Conservation (phyloP, 2,888 invertebrate species). For the Drymonia ruficornis region DNA sequence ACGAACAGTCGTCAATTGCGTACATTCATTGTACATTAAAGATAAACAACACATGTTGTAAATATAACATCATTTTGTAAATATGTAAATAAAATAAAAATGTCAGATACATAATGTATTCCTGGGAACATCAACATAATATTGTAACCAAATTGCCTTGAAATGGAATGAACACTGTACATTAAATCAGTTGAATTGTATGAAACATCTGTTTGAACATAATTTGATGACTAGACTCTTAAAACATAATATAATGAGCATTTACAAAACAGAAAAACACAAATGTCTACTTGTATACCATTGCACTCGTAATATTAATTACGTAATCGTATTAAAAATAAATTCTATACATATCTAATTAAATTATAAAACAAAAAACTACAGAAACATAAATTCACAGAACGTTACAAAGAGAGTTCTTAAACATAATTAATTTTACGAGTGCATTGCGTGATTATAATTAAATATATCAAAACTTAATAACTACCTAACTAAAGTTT, state of each 20-base stretch:
- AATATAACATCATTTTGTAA: conserved; percentile 7
- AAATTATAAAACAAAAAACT: conserved; percentile 23
- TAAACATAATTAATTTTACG: conserved; percentile 53
- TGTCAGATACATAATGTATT: conserved; percentile 6
- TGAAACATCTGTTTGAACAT: conserved; percentile 64
- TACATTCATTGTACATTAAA: conserved; percentile 34
- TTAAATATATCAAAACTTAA: conserved; percentile 66
- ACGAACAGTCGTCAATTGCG: conserved; percentile 42
- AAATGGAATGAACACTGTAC: conserved; percentile 55
- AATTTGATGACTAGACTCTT: conserved; percentile 83
- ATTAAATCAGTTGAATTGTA: conserved; percentile 43
- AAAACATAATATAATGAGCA: conserved; percentile 82
- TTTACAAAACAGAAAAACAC: conserved; percentile 75
- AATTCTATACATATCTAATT: conserved; percentile 27
- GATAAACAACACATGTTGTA: conserved; percentile 11
- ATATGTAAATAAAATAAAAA: conserved; percentile 4
- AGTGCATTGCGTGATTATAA: conserved; percentile 57
- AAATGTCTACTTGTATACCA: conserved; percentile 51
- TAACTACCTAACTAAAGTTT: conserved; percentile 61
- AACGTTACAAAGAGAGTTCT: conserved; percentile 38
- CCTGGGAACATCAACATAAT: neutral
- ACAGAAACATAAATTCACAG: conserved; percentile 32
- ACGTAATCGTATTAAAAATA: conserved; percentile 25
- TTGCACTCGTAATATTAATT: conserved; percentile 48
- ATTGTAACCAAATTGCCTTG: conserved; percentile 24